A percentile compares a stretch with the other conserved stretches of the same genome.
phyloP scores from a whole-genome alignment of 1,140 invertebrate genomes.

The Drosophila tani region DNA sequence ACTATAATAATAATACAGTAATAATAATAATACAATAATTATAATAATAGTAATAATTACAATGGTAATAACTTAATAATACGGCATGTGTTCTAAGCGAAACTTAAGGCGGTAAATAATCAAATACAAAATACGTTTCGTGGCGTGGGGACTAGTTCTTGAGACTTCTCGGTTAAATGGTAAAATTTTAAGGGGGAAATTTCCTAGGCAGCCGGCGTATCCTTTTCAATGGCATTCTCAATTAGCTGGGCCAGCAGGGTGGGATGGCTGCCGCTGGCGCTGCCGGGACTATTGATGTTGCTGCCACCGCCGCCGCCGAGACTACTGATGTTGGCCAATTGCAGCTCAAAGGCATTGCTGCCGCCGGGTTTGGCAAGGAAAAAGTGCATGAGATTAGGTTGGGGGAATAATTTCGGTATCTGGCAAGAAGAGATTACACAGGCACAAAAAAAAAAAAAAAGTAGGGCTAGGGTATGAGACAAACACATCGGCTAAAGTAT shows the following conservation, averaged over 20 bases:
- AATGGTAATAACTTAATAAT: constrained; percentile 48
- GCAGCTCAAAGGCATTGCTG: constrained; percentile 67
- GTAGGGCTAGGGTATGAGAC: no score
- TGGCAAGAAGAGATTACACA: constrained; percentile 5
- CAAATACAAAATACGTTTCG: constrained; percentile 36
- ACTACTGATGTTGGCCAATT: constrained; percentile 50
- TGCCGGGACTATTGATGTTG: constrained; percentile 47
- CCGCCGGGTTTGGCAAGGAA: constrained; percentile 29
- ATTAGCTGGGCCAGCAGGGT: constrained; percentile 36
- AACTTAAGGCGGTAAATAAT: constrained; percentile 23
- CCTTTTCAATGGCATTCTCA: constrained; percentile 46
- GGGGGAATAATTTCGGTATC: constrained; percentile 13
- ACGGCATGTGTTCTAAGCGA: constrained; percentile 44
- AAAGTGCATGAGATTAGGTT: constrained; percentile 26
- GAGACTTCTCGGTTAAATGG: constrained; percentile 1
- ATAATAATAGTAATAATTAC: constrained; percentile 21
- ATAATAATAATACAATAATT: constrained; percentile 16
- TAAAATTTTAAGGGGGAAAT: not conserved
- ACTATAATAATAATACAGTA: constrained; percentile 53
- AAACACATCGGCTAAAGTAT: no score
- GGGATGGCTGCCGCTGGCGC: constrained; percentile 26
- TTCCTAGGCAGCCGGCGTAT: constrained; percentile 27
- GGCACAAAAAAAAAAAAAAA: no score
- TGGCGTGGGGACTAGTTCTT: constrained; percentile 29
- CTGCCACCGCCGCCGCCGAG: constrained; percentile 12